These are phyloP conservation scores for Copidosoma floridanum DNA, from an alignment of 1,140 invertebrate genomes.

Conservation along the genomic window DNA sequence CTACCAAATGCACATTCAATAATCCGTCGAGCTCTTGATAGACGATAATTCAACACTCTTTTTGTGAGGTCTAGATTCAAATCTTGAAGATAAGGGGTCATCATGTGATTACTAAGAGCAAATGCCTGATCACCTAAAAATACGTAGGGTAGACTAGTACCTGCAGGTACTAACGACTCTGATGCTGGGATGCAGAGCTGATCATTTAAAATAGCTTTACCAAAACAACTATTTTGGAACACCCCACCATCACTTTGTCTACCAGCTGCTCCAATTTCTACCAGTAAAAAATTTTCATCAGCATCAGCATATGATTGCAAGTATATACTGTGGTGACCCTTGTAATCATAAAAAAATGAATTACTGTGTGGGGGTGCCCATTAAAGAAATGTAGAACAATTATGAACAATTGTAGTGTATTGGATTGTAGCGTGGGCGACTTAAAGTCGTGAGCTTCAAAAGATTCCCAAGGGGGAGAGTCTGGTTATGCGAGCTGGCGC, in stretches of 20 bases:
- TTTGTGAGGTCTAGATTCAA: slow-evolving; percentile 26
- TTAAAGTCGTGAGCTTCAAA: too few relatives aligned
- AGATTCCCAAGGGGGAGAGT: too few relatives aligned
- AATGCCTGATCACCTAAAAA: slow-evolving; percentile 55
- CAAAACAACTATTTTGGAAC: slow-evolving; percentile 7
- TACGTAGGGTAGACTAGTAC: slow-evolving; percentile 35
- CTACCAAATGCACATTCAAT: slow-evolving; percentile 57
- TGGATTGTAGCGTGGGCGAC: too few relatives aligned
- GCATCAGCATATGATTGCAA: slow-evolving; percentile 46
- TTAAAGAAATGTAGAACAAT: background rate
- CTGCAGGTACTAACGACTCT: background rate
- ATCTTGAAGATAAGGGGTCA: slow-evolving; percentile 40
- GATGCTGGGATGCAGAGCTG: background rate
- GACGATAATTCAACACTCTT: slow-evolving; percentile 54
- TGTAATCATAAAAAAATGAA: slow-evolving; percentile 49
- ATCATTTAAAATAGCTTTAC: slow-evolving; percentile 1
- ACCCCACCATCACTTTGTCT: slow-evolving; percentile 28
- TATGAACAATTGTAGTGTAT: too few relatives aligned
- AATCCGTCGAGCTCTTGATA: slow-evolving; percentile 44
- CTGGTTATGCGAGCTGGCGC: too few relatives aligned
- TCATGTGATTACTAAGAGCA: slow-evolving; percentile 39
- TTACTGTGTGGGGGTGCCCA: slow-evolving; percentile 37
- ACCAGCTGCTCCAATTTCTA: slow-evolving; percentile 48
- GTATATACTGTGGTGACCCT: slow-evolving; percentile 47
- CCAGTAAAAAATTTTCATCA: slow-evolving; percentile 44